Evolutionary conservation across 2,797 vertebrate genomes (phyloP).

Genomic region (Tokudaia tokunoshimensis): DNA sequence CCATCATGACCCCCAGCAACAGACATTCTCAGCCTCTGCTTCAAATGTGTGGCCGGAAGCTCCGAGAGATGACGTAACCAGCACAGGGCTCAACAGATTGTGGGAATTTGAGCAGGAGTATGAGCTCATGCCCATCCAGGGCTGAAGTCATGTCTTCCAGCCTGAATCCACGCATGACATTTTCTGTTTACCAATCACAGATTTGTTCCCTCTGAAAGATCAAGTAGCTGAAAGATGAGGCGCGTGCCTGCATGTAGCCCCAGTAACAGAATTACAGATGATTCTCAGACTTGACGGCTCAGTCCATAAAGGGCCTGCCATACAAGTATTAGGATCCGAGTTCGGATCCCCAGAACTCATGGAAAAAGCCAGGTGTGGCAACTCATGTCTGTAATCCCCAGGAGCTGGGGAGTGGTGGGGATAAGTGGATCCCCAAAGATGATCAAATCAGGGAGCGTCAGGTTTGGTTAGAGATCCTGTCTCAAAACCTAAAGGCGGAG

Average conservation of each 20-base stretch:
- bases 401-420: background rate
- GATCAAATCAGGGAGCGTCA: background rate
- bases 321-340: background rate
- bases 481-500: background rate
- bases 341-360: background rate
- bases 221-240: constrained; percentile 15
- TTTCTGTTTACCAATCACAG: background rate
- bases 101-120: background rate
- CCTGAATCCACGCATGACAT: background rate
- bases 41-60: background rate
- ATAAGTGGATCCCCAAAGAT: background rate
- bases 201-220: background rate
- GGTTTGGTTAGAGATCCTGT: background rate
- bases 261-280: background rate
- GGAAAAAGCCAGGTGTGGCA: background rate
- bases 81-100: background rate
- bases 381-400: background rate
- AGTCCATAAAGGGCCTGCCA: too few relatives aligned
- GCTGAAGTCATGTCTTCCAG: background rate
- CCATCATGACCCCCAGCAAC: background rate
- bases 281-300: background rate
- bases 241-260: background rate
- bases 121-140: background rate
- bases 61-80: background rate
- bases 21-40: background rate